Conservation (phyloP, 2,797 vertebrate species). For the Pangasius sanitwongsei region DNA sequence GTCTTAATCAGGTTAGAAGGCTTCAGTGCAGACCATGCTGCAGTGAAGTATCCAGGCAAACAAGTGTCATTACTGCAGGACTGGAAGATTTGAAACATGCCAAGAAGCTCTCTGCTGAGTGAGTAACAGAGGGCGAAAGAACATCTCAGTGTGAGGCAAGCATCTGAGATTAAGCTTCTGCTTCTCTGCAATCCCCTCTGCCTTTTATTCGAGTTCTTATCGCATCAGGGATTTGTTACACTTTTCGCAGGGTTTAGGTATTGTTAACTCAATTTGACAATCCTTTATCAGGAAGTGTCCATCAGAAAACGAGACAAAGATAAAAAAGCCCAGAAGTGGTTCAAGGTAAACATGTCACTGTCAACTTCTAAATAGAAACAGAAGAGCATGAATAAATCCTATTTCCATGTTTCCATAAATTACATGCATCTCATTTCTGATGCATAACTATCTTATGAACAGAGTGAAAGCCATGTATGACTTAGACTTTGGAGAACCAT, state of each 20-base stretch:
- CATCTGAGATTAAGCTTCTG: conserved; percentile 41
- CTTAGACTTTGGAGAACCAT: neutral
- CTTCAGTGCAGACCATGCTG: conserved; percentile 28
- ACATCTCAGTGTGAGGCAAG: conserved; percentile 36
- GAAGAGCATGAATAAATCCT: neutral
- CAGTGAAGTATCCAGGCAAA: conserved; percentile 41
- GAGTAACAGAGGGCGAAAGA: conserved; percentile 33
- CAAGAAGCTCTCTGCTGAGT: conserved; percentile 31
- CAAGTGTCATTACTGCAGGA: conserved; percentile 45
- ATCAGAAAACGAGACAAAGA: conserved; percentile 24
- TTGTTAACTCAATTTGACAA: conserved; percentile 45
- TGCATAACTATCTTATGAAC: conserved; percentile 14
- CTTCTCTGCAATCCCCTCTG: conserved; percentile 26
- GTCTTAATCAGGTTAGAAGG: conserved; percentile 52
- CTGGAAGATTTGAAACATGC: conserved; percentile 46
- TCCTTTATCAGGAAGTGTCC: conserved; percentile 25
- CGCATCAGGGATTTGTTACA: conserved; percentile 44
- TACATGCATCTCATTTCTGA: neutral
- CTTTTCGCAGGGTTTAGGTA: conserved; percentile 40
- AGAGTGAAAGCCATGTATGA: neutral
- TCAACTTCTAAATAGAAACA: conserved; percentile 17
- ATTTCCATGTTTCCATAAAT: conserved; percentile 37
- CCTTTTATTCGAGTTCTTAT: conserved; percentile 47
- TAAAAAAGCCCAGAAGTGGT: conserved; percentile 5
- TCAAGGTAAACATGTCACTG: conserved; percentile 15